Evolutionary conservation across 2,888 invertebrate species (phyloP).

Genomic region (Hypercompe scribonia): DNA sequence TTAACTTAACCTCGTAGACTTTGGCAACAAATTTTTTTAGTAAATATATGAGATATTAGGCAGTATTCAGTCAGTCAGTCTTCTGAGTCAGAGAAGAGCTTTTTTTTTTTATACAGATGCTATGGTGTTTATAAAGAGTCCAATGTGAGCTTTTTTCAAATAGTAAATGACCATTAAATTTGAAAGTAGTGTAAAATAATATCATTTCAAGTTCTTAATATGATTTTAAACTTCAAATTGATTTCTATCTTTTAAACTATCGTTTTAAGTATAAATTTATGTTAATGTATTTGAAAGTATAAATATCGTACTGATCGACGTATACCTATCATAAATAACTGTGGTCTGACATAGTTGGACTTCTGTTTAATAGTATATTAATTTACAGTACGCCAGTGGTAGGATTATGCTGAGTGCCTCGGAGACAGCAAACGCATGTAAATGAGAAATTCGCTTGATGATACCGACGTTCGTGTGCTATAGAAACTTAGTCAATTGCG

Average conservation of each 20-base stretch:
- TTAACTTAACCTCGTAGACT: slow-evolving; percentile 30
- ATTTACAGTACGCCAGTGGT: slow-evolving; percentile 35
- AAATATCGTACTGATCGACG: slow-evolving; percentile 1
- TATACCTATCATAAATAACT: neutral
- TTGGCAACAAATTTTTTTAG: slow-evolving; percentile 17
- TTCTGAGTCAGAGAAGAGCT: neutral
- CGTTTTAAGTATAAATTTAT: neutral
- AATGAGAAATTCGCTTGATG: slow-evolving; percentile 52
- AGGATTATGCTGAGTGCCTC: slow-evolving; percentile 47
- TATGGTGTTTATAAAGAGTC: neutral
- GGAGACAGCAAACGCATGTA: slow-evolving; percentile 51
- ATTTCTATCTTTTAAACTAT: neutral
- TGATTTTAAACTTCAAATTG: neutral
- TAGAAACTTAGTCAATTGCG: slow-evolving; percentile 3
- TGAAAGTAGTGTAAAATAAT: neutral
- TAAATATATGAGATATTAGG: too few relatives aligned
- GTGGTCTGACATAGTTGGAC: slow-evolving; percentile 16
- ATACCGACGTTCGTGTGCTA: slow-evolving; percentile 33
- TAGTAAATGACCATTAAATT: neutral
- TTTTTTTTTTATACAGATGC: neutral
- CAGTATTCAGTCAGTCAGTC: too few relatives aligned
- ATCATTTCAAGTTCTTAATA: neutral
- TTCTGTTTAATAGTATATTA: slow-evolving; percentile 48
- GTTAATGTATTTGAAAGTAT: neutral
- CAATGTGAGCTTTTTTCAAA: neutral